These are phyloP conservation scores for Hypothenemus hampei DNA, from an alignment of 1,140 invertebrate genomes.

Conservation along the genomic window DNA sequence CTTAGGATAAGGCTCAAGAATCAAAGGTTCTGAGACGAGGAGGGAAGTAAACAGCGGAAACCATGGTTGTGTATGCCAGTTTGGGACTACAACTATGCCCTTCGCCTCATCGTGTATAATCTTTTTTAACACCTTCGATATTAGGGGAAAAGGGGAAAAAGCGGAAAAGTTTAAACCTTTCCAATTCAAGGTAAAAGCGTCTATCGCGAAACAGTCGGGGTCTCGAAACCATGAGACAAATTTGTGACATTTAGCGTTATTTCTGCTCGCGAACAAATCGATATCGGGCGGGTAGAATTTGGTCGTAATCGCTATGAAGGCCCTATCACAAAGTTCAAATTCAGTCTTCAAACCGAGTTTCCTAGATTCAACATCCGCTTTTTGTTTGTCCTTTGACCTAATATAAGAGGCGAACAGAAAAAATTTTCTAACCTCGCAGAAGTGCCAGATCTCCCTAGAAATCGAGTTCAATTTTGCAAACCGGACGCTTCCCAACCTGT, in stretches of 20 bases:
- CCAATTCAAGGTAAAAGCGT: slow-evolving; percentile 37
- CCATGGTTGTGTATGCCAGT: slow-evolving; percentile 35
- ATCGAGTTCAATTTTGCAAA: slow-evolving; percentile 23
- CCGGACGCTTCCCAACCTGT: slow-evolving; percentile 33
- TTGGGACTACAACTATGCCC: slow-evolving; percentile 34
- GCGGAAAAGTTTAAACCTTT: slow-evolving; percentile 32
- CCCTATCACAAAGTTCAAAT: neutral
- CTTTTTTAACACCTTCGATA: slow-evolving; percentile 33
- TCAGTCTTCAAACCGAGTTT: slow-evolving; percentile 29
- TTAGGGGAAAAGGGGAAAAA: slow-evolving; percentile 34
- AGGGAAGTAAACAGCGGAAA: slow-evolving; percentile 27
- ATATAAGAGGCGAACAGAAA: slow-evolving; percentile 35
- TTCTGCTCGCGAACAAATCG: slow-evolving; percentile 34
- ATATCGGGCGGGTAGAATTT: slow-evolving; percentile 27
- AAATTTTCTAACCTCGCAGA: slow-evolving; percentile 30
- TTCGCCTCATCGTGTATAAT: slow-evolving; percentile 30
- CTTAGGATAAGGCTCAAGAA: too few species aligned
- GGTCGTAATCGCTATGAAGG: slow-evolving; percentile 9
- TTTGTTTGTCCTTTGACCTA: slow-evolving; percentile 22
- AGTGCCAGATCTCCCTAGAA: slow-evolving; percentile 28
- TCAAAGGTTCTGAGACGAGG: too few species aligned
- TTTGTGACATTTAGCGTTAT: slow-evolving; percentile 31
- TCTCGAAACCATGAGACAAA: slow-evolving; percentile 36
- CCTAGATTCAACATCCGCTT: slow-evolving; percentile 33
- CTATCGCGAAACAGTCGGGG: slow-evolving; percentile 25